Evolutionary conservation across 2,888 invertebrate species (phyloP).

Genomic region (Chrysolina oricalcia): DNA sequence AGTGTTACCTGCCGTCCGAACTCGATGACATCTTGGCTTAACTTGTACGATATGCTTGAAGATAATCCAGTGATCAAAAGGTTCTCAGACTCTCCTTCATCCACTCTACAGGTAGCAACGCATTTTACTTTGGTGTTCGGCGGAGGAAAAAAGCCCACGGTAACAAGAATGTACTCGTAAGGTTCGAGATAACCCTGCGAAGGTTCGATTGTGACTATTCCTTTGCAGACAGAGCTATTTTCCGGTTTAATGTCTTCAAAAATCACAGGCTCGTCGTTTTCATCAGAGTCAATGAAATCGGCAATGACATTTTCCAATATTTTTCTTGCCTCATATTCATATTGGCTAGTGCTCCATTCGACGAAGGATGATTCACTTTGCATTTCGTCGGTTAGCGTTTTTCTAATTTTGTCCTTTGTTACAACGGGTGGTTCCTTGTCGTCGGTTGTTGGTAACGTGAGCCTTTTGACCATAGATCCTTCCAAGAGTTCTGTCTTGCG

Average conservation of each 20-base stretch:
- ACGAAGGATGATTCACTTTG: background rate
- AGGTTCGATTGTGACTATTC: conserved; percentile 68
- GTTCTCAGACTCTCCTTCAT: conserved; percentile 75
- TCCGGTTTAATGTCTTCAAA: background rate
- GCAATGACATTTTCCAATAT: background rate
- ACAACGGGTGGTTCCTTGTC: background rate
- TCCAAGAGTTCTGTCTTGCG: background rate
- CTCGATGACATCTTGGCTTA: conserved; percentile 70
- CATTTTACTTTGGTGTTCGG: conserved; percentile 72
- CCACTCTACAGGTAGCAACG: conserved; percentile 73
- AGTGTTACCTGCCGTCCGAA: conserved; percentile 69
- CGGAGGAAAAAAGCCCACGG: conserved; percentile 73
- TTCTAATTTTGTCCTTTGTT: background rate
- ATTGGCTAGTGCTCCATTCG: conserved; percentile 3
- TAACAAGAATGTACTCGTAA: conserved; percentile 71
- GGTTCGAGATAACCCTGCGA: conserved; percentile 74
- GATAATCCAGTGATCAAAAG: conserved; percentile 74
- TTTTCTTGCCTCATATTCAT: background rate
- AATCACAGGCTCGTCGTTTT: background rate
- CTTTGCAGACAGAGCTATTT: conserved; percentile 6
- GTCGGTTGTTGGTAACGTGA: background rate
- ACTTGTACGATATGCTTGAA: conserved; percentile 73
- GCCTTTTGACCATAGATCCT: background rate
- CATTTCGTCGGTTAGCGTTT: background rate
- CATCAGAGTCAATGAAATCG: background rate